Conservation (phyloP, 1,140 invertebrate genomes). For the Melipona quadrifasciata region DNA sequence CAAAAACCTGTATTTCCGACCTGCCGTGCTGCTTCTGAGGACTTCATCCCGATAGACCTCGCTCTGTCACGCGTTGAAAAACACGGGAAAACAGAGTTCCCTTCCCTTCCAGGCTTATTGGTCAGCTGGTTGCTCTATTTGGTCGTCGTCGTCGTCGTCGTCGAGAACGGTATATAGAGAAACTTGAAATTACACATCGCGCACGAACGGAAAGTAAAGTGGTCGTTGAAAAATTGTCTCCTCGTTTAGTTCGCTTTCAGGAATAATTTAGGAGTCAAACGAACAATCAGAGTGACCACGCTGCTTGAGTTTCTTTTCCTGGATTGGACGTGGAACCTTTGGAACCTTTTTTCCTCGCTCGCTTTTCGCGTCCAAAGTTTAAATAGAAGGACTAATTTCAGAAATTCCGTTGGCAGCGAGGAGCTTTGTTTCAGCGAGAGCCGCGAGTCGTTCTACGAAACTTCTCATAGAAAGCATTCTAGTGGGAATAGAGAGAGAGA, state of each 20-base stretch:
- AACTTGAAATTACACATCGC: neutral
- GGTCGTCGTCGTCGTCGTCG: neutral
- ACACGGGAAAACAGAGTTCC: constrained; percentile 40
- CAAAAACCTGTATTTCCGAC: constrained; percentile 51
- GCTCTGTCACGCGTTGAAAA: constrained; percentile 33
- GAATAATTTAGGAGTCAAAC: neutral
- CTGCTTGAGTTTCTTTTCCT: neutral
- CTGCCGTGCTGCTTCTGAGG: constrained; percentile 22
- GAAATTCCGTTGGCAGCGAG: neutral
- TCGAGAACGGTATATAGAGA: neutral
- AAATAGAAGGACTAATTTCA: neutral
- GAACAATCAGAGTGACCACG: neutral
- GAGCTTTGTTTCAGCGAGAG: neutral
- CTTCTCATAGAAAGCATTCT: neutral
- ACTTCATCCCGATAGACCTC: constrained; percentile 40
- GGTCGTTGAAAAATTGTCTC: neutral
- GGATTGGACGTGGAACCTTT: neutral
- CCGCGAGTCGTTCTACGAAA: neutral
- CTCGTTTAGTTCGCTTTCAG: neutral
- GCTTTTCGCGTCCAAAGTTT: neutral
- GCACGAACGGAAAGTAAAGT: no score
- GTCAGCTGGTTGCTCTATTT: neutral
- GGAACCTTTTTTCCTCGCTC: neutral
- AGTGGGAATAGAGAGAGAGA: neutral
- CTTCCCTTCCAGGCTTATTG: neutral